A percentile compares a stretch with the other conserved stretches of the same genome.
Evolutionary conservation across 2,113 vertebrate genomes (phyloP).

Genomic region (Stegastes partitus): DNA sequence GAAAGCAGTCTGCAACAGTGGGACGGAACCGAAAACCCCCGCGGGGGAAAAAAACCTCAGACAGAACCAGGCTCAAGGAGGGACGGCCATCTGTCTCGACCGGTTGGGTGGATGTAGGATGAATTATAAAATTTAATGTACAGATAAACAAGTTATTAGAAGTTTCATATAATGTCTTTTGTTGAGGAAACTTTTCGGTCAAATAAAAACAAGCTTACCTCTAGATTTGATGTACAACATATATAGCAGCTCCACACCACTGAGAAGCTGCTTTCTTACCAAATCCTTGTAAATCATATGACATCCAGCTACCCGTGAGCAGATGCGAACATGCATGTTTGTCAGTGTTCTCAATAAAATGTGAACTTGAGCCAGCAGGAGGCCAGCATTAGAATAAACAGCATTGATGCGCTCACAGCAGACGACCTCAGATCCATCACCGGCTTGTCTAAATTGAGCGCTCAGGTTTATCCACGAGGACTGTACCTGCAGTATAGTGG

Average conservation of each 20-base stretch:
- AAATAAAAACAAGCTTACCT: neutral
- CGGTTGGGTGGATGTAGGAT: too few species aligned
- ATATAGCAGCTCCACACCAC: neutral
- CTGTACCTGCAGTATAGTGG: slow-evolving; percentile 50
- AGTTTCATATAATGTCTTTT: neutral
- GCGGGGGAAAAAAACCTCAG: too few species aligned
- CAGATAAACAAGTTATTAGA: too few species aligned
- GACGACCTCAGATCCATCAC: slow-evolving; percentile 69
- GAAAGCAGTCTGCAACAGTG: too few species aligned
- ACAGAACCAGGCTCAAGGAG: too few species aligned
- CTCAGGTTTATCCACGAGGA: slow-evolving; percentile 47
- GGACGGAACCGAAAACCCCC: too few species aligned
- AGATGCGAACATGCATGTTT: slow-evolving; percentile 49
- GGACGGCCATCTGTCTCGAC: too few species aligned
- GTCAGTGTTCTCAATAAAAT: slow-evolving; percentile 62
- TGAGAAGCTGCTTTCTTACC: slow-evolving; percentile 9
- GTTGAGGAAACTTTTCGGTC: neutral
- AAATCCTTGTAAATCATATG: slow-evolving; percentile 27
- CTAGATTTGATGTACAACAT: neutral
- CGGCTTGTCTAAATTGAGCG: slow-evolving; percentile 57
- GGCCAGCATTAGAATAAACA: slow-evolving; percentile 69
- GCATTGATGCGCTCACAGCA: slow-evolving; percentile 78
- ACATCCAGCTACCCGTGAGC: slow-evolving; percentile 41
- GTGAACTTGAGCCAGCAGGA: slow-evolving; percentile 78
- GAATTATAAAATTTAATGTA: too few species aligned